Evolutionary conservation across 2,888 invertebrate species (phyloP).

Genomic region (Tridacna crocea): DNA sequence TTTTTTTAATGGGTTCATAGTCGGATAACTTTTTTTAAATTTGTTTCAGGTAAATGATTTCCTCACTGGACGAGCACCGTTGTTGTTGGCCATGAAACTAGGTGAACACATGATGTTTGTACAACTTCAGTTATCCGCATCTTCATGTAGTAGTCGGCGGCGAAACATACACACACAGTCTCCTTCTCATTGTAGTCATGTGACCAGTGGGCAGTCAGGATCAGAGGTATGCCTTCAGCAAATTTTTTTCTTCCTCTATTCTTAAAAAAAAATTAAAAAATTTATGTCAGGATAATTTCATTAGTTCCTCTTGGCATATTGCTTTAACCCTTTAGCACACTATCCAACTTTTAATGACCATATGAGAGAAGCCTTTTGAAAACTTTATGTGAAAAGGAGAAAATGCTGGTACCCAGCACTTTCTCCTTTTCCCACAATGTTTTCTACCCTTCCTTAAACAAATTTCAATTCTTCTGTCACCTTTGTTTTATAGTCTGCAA

Average conservation of each 20-base stretch:
- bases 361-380: too few species aligned
- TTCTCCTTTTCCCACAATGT: too few species aligned
- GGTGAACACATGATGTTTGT: constrained; percentile 99
- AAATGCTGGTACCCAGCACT: too few species aligned
- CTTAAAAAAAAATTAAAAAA: background rate
- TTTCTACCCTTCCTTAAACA: too few species aligned
- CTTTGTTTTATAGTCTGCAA: too few species aligned
- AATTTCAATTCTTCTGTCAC: too few species aligned
- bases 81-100: constrained; percentile 96
- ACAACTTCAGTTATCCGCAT: constrained; percentile 95
- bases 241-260: background rate
- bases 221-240: constrained; percentile 28
- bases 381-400: too few species aligned
- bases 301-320: background rate
- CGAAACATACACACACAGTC: constrained; percentile 36
- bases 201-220: constrained; percentile 19
- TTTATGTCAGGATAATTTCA: background rate
- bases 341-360: too few species aligned
- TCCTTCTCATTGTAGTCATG: constrained; percentile 36
- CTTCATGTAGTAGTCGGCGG: constrained; percentile 57
- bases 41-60: constrained; percentile 93
- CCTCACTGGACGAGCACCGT: constrained; percentile 95
- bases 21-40: background rate
- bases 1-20: too few species aligned
- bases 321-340: background rate